Conservation (phyloP, 2,888 invertebrate genomes). For the Yponomeuta malinellus region DNA sequence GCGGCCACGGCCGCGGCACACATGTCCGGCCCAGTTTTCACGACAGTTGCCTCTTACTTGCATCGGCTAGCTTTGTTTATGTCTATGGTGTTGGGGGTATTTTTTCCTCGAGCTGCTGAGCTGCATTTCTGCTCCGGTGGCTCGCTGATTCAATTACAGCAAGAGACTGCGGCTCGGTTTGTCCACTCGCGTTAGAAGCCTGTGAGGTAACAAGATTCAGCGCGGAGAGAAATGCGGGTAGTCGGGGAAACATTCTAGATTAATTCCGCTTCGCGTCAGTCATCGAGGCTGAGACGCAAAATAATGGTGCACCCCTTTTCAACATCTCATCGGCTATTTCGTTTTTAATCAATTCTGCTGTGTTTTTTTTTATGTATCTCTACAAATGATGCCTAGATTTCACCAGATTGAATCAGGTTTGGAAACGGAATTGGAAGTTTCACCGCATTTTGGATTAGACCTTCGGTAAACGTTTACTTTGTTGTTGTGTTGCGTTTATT, state of each 20-base stretch:
- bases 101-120: background rate
- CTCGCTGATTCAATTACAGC: slow-evolving; percentile 9
- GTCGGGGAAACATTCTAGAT: background rate
- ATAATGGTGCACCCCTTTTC: background rate
- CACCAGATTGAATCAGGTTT: background rate
- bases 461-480: background rate
- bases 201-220: slow-evolving; percentile 3
- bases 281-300: background rate
- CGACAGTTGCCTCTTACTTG: slow-evolving; percentile 40
- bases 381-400: background rate
- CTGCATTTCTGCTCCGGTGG: slow-evolving; percentile 1
- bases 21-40: slow-evolving; percentile 74
- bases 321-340: background rate
- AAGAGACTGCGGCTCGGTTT: slow-evolving; percentile 9
- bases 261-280: background rate
- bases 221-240: slow-evolving; percentile 9
- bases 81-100: background rate
- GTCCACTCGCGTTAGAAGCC: slow-evolving; percentile 6
- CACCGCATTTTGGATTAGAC: background rate
- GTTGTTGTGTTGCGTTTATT: background rate
- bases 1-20: slow-evolving; percentile 72
- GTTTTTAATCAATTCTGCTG: background rate
- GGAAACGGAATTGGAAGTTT: background rate
- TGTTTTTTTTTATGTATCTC: background rate
- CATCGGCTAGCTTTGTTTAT: slow-evolving; percentile 60